Base-by-base conservation (phyloP, 1,140 invertebrate genomes). In the Bombus sibiricus region DNA sequence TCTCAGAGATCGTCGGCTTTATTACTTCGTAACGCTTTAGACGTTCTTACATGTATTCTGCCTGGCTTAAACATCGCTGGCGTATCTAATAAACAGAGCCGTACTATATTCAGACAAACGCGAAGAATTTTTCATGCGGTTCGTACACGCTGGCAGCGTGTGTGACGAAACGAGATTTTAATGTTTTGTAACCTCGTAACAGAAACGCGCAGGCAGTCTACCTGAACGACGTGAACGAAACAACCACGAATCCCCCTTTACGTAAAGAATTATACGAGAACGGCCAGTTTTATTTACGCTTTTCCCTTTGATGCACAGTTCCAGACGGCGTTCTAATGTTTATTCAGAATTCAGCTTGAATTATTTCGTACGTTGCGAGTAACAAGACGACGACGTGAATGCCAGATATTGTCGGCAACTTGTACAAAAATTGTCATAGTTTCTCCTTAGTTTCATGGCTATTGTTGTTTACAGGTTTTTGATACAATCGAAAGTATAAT, bases 331-430 rank as follows among this genome's bases (percentile, higher is more conserved):
- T 32, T 77, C 59, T 62, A 22, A 77, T n/a, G 37, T 62, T 77
- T 74, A 74, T 74, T 74, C 73, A 47, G 41, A 74, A 74, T 53
- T 53, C 73, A 47, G n/a, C 25, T 22, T 74, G 73, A 74, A 74
- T 74, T 74, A 74, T 74, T 74, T 53, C 69, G 69, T 71, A 53
- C 43, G 39, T 25, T 28, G 43, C 25, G 47, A 73, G 72, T 73
- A 53, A 32, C 74, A 15, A 28, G 32, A 25, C 32, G 72, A 32
- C 13, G 41, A 32, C 59, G 12, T 22, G 74, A 76, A 76, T 62
- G 74, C 34, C 59, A 39, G 59, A 34, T 32, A 39, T 57, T 28
- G 25, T 39, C 13, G 53, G 57, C 13, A 59, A 62, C 34, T 76
- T 10, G 22, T 57, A n/a, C 28, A 77, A 77, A 77, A 77, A 77